Conservation (phyloP, 1,140 invertebrate species). For the Drosophila lowei region DNA sequence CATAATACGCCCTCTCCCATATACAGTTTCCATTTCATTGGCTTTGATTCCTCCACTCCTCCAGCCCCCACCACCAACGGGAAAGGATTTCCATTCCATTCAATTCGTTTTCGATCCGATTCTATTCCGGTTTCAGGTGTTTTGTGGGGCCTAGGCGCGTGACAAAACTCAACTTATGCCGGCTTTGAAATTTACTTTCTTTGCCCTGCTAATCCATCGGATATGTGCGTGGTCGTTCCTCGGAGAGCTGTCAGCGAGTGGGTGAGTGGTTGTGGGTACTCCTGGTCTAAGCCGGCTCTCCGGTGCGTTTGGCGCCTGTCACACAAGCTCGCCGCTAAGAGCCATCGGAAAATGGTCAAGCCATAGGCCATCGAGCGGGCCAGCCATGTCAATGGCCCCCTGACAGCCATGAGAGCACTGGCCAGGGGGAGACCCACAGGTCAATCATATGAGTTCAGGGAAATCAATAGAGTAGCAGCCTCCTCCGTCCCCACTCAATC, state of each 20-base stretch:
- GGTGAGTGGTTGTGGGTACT: not conserved
- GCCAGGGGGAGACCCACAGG: constrained; percentile 6
- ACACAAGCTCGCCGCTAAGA: constrained; percentile 40
- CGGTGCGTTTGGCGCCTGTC: constrained; percentile 52
- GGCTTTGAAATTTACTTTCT: constrained; percentile 61
- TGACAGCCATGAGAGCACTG: constrained; percentile 13
- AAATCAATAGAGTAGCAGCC: not conserved
- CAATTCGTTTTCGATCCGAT: constrained; percentile 29
- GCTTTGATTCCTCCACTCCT: constrained; percentile 4
- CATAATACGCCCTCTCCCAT: constrained; percentile 60
- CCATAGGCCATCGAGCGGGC: constrained; percentile 22
- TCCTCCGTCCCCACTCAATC: no score
- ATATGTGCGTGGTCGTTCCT: constrained; percentile 18
- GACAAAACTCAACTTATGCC: constrained; percentile 76
- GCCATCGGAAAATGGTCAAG: constrained; percentile 41
- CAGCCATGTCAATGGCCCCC: constrained; percentile 31
- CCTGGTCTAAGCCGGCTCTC: constrained; percentile 50
- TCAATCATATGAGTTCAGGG: constrained; percentile 24
- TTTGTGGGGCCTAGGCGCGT: constrained; percentile 36
- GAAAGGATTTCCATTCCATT: constrained; percentile 22
- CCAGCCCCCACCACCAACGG: no score
- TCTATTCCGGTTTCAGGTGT: constrained; percentile 40
- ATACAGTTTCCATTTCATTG: constrained; percentile 48
- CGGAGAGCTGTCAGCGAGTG: constrained; percentile 11
- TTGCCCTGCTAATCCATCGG: constrained; percentile 54